phyloP scores from a whole-genome alignment of 1,140 invertebrate genomes.

The Lutraria rhynchaena region DNA sequence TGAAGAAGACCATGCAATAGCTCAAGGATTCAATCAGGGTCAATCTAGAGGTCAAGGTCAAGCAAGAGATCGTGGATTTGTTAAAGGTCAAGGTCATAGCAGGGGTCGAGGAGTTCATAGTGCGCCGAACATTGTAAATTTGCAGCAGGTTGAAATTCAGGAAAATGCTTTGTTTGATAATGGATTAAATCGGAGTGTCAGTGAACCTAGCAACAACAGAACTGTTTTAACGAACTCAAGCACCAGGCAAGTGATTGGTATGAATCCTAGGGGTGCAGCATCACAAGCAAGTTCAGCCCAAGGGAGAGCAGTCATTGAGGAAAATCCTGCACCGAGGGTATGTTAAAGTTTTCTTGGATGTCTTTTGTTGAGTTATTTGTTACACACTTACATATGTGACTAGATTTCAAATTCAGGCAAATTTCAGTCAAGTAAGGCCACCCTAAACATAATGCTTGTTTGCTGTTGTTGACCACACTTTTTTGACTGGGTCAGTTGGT shows the following conservation, averaged over 20 bases:
- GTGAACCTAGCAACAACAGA: neutral
- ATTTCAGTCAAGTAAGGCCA: neutral
- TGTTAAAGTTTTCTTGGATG: neutral
- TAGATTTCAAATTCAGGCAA: neutral
- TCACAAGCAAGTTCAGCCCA: neutral
- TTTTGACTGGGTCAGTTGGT: too few relatives aligned
- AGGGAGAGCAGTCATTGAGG: neutral
- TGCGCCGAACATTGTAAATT: neutral
- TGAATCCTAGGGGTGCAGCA: conserved; percentile 9
- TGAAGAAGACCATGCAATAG: too few relatives aligned
- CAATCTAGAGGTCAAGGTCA: conserved; percentile 20
- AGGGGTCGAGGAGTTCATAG: neutral
- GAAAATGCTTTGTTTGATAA: conserved; percentile 4
- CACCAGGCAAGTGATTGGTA: neutral
- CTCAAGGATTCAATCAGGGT: too few relatives aligned
- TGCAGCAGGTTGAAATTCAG: conserved; percentile 20
- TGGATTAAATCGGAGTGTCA: neutral
- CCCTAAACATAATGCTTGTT: too few relatives aligned
- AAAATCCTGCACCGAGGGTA: conserved; percentile 5
- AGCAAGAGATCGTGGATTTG: neutral
- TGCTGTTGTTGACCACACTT: too few relatives aligned
- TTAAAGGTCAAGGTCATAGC: neutral
- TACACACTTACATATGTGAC: neutral
- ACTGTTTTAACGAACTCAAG: neutral
- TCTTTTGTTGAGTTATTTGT: too few relatives aligned